phyloP scores from a whole-genome alignment of 1,140 invertebrate genomes.

The Bombus superbus region DNA sequence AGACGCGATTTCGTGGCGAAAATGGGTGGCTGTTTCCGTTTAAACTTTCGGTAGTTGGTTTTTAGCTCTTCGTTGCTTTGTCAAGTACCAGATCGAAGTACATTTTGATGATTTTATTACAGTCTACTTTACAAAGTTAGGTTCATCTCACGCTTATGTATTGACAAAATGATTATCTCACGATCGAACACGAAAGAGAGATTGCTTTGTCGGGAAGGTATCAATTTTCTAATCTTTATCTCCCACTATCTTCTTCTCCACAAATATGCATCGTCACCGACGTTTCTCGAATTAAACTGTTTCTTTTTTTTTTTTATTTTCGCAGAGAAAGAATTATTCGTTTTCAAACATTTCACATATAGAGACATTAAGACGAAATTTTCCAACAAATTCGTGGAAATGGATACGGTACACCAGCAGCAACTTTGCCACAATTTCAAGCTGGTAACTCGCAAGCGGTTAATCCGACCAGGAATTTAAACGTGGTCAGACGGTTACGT shows the following conservation, averaged over 20 bases:
- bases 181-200: no score
- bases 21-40: not conserved
- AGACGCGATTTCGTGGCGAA: not conserved
- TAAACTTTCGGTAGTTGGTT: not conserved
- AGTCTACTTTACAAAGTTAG: no score
- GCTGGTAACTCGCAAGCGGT: not conserved
- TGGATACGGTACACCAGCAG: not conserved
- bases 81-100: no score
- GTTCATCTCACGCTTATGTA: no score
- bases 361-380: not conserved
- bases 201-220: no score
- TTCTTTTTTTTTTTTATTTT: not conserved
- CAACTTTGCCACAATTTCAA: not conserved
- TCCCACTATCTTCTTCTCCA: no score
- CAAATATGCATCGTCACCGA: no score
- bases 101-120: no score
- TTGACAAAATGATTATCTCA: no score
- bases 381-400: not conserved
- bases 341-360: not conserved
- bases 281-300: not conserved
- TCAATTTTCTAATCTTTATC: no score
- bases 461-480: conserved; percentile 17
- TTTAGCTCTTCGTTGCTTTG: not conserved
- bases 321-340: no score
- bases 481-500: conserved; percentile 12